A percentile compares a stretch with the other conserved stretches of the same genome.
Evolutionary conservation across 2,113 vertebrate species (phyloP).

Genomic region (Chauna torquata): DNA sequence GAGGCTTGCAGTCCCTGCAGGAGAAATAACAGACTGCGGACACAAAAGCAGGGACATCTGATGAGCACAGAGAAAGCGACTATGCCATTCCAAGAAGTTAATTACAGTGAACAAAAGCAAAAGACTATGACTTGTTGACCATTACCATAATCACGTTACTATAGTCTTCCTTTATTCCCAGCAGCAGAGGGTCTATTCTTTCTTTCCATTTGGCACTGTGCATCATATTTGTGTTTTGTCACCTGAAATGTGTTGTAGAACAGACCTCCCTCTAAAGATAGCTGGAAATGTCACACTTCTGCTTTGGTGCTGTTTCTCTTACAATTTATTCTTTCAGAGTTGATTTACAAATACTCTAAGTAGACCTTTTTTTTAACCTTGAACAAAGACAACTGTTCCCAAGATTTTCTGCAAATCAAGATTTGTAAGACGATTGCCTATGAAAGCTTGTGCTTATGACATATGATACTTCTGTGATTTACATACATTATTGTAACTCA

Average conservation of each 20-base stretch:
- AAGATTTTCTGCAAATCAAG: conserved; percentile 11
- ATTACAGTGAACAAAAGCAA: conserved; percentile 83
- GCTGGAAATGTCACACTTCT: not conserved
- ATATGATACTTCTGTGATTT: not conserved
- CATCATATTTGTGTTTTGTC: conserved; percentile 69
- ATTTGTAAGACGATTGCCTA: not conserved
- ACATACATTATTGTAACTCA: not conserved
- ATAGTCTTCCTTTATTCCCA: conserved; percentile 80
- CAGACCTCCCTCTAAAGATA: not conserved
- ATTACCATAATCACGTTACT: conserved; percentile 97
- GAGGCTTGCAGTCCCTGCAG: conserved; percentile 67
- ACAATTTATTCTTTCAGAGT: not conserved
- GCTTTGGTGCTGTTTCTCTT: not conserved
- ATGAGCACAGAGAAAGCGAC: conserved; percentile 79
- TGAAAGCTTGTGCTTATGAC: not conserved
- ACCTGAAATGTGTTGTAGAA: conserved; percentile 39
- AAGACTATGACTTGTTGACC: conserved; percentile 91
- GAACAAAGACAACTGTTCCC: not conserved
- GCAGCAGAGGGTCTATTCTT: conserved; percentile 45
- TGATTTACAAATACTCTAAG: not conserved
- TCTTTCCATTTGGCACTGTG: conserved; percentile 37
- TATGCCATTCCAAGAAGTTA: conserved; percentile 81
- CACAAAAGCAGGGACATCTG: conserved; percentile 79
- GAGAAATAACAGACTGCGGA: conserved; percentile 72
- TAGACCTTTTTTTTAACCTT: not conserved